These are phyloP conservation scores for Tangara arthus DNA, from an alignment of 2,797 vertebrate genomes.

Conservation along the genomic window DNA sequence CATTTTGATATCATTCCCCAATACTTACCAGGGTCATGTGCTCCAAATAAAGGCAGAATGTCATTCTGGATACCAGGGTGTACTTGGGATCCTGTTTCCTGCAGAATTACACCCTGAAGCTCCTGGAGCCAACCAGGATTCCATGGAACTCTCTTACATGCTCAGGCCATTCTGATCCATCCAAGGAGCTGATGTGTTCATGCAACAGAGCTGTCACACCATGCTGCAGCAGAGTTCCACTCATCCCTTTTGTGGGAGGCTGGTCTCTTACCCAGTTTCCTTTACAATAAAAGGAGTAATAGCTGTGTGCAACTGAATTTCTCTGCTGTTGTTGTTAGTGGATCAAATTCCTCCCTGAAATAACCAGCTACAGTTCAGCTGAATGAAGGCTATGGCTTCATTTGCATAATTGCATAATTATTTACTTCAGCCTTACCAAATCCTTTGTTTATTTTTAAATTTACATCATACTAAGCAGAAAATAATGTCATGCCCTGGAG, in stretches of 20 bases:
- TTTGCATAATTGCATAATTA: background rate
- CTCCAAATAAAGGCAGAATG: background rate
- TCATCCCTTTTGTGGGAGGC: background rate
- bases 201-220: background rate
- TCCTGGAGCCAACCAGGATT: accelerated
- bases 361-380: background rate
- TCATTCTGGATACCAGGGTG: background rate
- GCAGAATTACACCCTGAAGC: background rate
- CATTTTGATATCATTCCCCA: background rate
- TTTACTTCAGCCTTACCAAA: background rate
- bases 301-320: background rate
- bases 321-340: background rate
- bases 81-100: background rate
- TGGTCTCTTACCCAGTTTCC: background rate
- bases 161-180: background rate
- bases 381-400: background rate
- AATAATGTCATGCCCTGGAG: background rate
- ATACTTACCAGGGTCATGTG: background rate
- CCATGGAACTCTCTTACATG: background rate
- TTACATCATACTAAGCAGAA: background rate
- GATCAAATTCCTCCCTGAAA: background rate
- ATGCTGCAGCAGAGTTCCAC: background rate
- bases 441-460: background rate
- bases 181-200: background rate
- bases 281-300: background rate